These are phyloP conservation scores for Nesogale talazaci DNA, from an alignment of 2,113 vertebrate species.

Conservation along the genomic window DNA sequence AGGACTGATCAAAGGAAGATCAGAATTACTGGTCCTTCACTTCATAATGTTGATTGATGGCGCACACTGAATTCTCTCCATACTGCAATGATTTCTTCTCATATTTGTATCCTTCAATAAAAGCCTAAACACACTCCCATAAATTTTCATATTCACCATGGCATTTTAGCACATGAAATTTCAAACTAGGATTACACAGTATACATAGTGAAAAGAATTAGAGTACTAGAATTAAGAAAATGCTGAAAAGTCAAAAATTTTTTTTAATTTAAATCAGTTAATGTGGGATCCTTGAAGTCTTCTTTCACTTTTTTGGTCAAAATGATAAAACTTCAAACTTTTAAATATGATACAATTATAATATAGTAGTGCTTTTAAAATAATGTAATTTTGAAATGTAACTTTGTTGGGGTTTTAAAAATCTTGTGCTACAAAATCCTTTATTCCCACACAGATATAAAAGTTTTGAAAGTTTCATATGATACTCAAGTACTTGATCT, in stretches of 20 bases:
- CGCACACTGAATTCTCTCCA: too few species aligned
- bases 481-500: background rate
- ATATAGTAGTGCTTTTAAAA: background rate
- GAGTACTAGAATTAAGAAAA: too few species aligned
- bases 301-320: slow-evolving; percentile 19
- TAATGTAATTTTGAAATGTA: background rate
- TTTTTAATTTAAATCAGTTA: background rate
- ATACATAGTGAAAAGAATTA: too few species aligned
- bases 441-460: background rate
- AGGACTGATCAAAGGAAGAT: background rate
- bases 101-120: too few species aligned
- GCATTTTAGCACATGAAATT: too few species aligned
- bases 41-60: background rate
- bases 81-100: too few species aligned
- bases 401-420: slow-evolving; percentile 6
- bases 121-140: too few species aligned
- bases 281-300: background rate
- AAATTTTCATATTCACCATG: too few species aligned
- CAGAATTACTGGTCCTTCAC: background rate
- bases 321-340: slow-evolving; percentile 18
- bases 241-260: too few species aligned
- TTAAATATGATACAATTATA: background rate
- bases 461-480: background rate
- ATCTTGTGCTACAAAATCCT: background rate
- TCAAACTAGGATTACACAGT: too few species aligned